Evolutionary conservation across 2,888 invertebrate species (phyloP), one percentile per base, ranked within the genome.

Genomic region (Andrena camellia): DNA sequence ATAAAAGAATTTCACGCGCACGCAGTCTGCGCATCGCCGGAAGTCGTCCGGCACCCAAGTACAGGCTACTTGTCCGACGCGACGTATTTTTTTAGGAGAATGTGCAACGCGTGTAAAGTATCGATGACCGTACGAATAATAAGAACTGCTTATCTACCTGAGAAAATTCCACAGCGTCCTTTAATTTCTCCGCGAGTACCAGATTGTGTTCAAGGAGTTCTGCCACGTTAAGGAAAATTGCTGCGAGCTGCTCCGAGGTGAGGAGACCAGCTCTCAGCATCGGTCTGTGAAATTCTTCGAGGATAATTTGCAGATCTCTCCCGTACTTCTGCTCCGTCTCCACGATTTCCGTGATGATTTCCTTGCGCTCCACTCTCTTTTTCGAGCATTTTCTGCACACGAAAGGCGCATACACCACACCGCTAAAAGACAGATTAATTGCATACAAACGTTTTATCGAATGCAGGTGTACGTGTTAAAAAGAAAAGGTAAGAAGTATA

Each of bases 311-410:
- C 90, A 99, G 95, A 94, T 99, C 99, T 72, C 98, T 95, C 26
- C 98, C 98, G 93, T 99, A 99, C 92, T 98, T 99, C 92, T 98
- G 97, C 94, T 99, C 99, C 1, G 99, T 99, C 94, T 99, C 99
- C 4, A 98, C 97, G 83, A 99, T 98, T 95, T 99, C 99, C 3
- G 97, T 97, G 70, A 99, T 97, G 50, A 98, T 99, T 95, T 99
- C 98, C 92, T 98, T 98, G 74, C 99, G 96, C 93, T 99, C 99
- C 8, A 97, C 96, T 75, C 98, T 95, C 91, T 97, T 97, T 92
- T 98, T 97, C 78, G 96, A 95, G 94, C 99, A 99, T 93, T 98
- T 98, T 85, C 97, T 96, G 94, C 98, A 99, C 48, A 98, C 96
- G 82, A 97, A 94, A 0, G 97, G 97, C 35, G 97, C 97, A 90